phyloP scores from a whole-genome alignment of 2,113 vertebrate species.

The Mixornis gularis region DNA sequence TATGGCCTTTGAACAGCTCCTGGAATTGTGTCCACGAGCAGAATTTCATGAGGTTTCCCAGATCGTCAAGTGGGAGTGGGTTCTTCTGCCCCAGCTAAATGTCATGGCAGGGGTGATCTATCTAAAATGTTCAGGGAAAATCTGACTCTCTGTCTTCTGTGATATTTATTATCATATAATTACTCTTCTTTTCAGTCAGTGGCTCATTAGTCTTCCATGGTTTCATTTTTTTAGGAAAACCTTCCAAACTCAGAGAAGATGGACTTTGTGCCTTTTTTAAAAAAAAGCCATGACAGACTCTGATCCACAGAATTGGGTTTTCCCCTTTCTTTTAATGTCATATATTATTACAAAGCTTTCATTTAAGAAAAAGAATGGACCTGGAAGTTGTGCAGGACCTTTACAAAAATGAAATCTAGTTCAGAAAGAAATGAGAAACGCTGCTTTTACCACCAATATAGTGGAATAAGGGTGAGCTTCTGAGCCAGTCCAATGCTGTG shows the following conservation, averaged over 20 bases:
- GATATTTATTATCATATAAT: slow-evolving; percentile 15
- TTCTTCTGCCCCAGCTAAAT: background rate
- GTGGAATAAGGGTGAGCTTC: background rate
- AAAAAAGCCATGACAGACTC: background rate
- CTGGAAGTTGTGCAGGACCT: background rate
- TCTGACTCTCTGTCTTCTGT: background rate
- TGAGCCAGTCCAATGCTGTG: background rate
- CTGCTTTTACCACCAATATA: background rate
- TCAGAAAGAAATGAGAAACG: background rate
- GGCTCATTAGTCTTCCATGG: background rate
- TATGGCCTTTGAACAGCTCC: background rate
- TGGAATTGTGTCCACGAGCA: background rate
- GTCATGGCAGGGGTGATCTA: background rate
- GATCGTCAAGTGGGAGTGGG: background rate
- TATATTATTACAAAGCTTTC: background rate
- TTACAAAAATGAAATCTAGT: background rate
- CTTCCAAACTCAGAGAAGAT: background rate
- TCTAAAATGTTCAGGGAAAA: background rate
- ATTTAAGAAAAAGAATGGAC: background rate
- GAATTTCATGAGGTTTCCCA: background rate
- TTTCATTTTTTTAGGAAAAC: background rate
- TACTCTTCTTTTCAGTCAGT: background rate
- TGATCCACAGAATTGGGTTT: background rate
- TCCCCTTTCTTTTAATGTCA: background rate
- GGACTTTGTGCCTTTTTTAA: background rate